These are phyloP conservation scores for Gisinianus flammeolus DNA, from an alignment of 2,888 invertebrate genomes.

Conservation along the genomic window DNA sequence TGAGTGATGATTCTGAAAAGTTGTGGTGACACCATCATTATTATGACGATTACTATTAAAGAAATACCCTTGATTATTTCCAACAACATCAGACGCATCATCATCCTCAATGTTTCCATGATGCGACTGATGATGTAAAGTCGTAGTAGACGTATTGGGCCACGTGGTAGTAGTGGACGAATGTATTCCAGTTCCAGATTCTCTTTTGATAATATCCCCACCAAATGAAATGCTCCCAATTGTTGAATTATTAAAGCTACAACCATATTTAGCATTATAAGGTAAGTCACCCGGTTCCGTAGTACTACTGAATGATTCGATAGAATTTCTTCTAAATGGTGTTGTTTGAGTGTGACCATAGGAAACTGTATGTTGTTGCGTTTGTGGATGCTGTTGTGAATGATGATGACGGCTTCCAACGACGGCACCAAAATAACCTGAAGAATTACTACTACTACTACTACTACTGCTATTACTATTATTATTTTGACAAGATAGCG, in stretches of 20 bases:
- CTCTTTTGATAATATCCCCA: slow-evolving; percentile 31
- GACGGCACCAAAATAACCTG: slow-evolving; percentile 34
- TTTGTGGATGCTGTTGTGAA: slow-evolving; percentile 25
- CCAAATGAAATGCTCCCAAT: slow-evolving; percentile 34
- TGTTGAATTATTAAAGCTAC: slow-evolving; percentile 28
- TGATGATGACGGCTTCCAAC: slow-evolving; percentile 22
- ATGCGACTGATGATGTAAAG: too few species aligned
- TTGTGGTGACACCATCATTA: neutral
- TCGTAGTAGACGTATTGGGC: neutral
- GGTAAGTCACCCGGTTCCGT: slow-evolving; percentile 56
- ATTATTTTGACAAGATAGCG: slow-evolving; percentile 26
- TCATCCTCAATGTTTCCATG: neutral
- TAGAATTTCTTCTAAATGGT: slow-evolving; percentile 56
- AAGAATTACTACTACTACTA: neutral
- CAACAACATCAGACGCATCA: too few species aligned
- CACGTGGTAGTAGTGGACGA: slow-evolving; percentile 1
- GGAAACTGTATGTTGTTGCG: slow-evolving; percentile 30
- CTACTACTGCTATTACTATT: neutral
- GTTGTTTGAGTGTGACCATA: slow-evolving; percentile 40
- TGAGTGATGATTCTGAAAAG: slow-evolving; percentile 13
- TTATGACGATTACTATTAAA: slow-evolving; percentile 19
- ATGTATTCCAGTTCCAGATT: slow-evolving; percentile 10
- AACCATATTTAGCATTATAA: slow-evolving; percentile 52
- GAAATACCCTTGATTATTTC: slow-evolving; percentile 27
- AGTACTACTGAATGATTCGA: slow-evolving; percentile 54